Percentiles rank a stretch among this genome's conserved stretches.
These are phyloP conservation scores for Ochlodes sylvanus DNA, from an alignment of 2,888 invertebrate species.

Conservation along the genomic window DNA sequence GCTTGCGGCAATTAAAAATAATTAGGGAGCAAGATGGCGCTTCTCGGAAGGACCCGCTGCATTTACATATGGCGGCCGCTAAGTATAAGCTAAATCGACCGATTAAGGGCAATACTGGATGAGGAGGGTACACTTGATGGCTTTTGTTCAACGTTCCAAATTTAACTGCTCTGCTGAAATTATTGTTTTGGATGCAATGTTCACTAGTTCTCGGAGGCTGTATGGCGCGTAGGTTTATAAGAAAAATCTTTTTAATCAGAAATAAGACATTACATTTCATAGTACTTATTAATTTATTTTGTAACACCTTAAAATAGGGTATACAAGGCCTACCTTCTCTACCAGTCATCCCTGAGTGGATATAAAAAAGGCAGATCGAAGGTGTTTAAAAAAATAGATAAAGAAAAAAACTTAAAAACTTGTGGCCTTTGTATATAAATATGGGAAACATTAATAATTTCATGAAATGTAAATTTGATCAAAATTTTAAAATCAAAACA, in stretches of 20 bases:
- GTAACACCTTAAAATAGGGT: no score
- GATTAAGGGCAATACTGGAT: slow-evolving; percentile 83
- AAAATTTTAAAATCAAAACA: no score
- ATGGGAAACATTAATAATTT: no score
- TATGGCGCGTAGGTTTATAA: no score
- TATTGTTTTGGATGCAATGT: slow-evolving; percentile 22
- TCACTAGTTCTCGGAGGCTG: background rate
- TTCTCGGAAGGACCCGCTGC: slow-evolving; percentile 80
- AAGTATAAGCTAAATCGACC: slow-evolving; percentile 72
- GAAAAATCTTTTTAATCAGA: background rate
- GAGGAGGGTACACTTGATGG: slow-evolving; percentile 67
- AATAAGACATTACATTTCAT: background rate
- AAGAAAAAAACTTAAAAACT: no score
- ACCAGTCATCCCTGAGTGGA: no score
- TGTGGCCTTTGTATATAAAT: no score
- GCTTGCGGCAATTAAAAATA: slow-evolving; percentile 84
- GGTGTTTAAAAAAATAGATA: no score
- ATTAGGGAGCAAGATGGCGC: slow-evolving; percentile 80
- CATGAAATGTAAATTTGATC: no score
- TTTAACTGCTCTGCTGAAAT: slow-evolving; percentile 30
- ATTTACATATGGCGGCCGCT: slow-evolving; percentile 78
- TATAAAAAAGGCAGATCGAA: no score
- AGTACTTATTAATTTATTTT: no score
- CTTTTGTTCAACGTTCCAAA: slow-evolving; percentile 35
- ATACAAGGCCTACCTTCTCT: no score